Base-by-base conservation (phyloP, 2,113 vertebrate genomes). In the Arothron firmamentum region DNA sequence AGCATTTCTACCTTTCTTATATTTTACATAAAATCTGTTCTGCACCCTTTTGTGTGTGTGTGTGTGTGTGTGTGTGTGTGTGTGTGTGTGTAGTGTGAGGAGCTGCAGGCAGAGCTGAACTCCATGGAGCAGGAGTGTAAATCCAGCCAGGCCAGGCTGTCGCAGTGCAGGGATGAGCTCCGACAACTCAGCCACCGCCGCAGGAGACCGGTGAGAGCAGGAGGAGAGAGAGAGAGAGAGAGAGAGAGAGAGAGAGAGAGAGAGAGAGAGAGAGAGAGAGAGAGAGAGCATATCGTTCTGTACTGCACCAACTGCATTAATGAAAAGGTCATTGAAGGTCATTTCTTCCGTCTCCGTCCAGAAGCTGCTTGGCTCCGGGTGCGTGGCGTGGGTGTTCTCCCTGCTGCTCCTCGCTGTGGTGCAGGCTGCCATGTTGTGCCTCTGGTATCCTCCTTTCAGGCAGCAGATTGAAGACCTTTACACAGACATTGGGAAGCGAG, bases 111-210 rank as follows among this genome's bases (percentile, higher is more conserved):
- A 0, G 93, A 95, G 76, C 84, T 95, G 79, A 89, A 91, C 53
- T 64, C 70, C 23, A 84, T 95, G 81, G 88, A 92, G 31, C 88
- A 92, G 45, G 93, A 95, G 84, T 94, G 93, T 69, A 87, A 77
- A 59, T 89, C 87, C 75, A 94, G 91, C 83, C 90, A 93, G 82
- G 77, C 12, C 52, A 90, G 91, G 56, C 87, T 94, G 86, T 88
- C 87, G 47, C 92, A 92, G 81, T 95, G 92, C 79, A 90, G 91
- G 6, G 89, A 94, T 0, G 91, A 95, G 67, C 88, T 96, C 52
- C 90, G 87, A 20, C 77, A 76, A 63, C 71, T 87, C 57, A 83
- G 65, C 59, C 80, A 82, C 38, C 85, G 77, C 64, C 72, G 38
- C 59, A 81, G 48, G 73, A 82, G 56, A 58, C 21, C 52, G 54